Conservation (phyloP, 2,113 vertebrate genomes). For the Miniopterus natalensis region DNA sequence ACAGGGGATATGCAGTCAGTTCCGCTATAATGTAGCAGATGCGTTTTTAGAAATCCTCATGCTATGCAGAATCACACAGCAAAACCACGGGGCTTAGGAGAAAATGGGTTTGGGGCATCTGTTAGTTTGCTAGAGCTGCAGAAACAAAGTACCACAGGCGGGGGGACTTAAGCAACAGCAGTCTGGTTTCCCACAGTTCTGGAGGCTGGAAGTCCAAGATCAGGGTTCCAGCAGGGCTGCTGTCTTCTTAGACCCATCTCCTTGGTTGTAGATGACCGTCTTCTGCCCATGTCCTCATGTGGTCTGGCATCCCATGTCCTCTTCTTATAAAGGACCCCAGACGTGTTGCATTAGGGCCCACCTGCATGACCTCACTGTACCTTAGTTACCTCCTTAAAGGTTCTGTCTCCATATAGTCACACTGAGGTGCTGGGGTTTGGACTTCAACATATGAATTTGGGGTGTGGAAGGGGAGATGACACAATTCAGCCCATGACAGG, state of each 20-base stretch:
- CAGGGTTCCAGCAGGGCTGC: not conserved
- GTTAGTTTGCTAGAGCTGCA: not conserved
- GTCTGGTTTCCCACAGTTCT: not conserved
- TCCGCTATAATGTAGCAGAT: accelerated
- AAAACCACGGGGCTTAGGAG: not conserved
- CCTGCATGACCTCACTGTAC: not conserved
- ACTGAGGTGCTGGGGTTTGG: not conserved
- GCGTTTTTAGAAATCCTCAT: not conserved
- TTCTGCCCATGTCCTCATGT: too few species aligned
- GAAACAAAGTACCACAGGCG: not conserved
- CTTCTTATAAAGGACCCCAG: not conserved
- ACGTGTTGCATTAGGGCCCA: not conserved
- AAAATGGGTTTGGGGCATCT: not conserved
- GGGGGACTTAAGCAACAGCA: not conserved
- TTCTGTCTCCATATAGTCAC: not conserved
- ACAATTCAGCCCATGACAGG: not conserved
- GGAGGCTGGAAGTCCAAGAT: not conserved
- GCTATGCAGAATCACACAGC: accelerated
- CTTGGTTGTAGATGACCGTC: not conserved
- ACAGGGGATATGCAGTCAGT: not conserved
- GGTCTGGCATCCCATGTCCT: not conserved
- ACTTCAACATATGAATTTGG: not conserved
- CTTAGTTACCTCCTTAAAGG: not conserved
- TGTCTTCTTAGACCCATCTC: not conserved
- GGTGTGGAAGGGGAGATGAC: accelerated